Evolutionary conservation across 1,140 invertebrate genomes (phyloP), one percentile per base, ranked within the genome.

Genomic region (Scaptomyza hsui): DNA sequence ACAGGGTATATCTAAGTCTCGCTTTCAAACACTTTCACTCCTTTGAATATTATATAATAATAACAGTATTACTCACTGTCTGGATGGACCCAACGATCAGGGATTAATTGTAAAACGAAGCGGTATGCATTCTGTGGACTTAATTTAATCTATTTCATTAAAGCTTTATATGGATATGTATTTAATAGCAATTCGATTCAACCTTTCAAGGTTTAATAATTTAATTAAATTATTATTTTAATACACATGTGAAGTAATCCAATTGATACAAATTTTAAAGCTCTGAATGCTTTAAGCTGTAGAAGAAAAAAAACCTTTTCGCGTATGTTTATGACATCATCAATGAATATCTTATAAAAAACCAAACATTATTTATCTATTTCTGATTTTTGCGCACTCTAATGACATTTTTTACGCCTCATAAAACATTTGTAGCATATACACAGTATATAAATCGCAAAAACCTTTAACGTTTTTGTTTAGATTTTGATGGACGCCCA

Each of bases 141-240:
- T 77, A 62, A 82, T 81, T 81, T 55, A 80, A 86, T 85, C 64
- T 76, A 70, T 73, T 76, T 80, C 64, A 70, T 77, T 80, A 70
- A 78, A 81, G 63, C 60, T 62, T 79, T 62, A 35, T 56, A 53
- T 74, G 65, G 63, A 82, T 60, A 48, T 64, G 78, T 85, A 80
- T 83, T 83, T 80, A 80, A 83, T 86, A 76, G 72, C 51, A 64
- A 32, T 48, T 44, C 29, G 10, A 45, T 53, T 18, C 19, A 3
- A 35, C 29, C 29, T 2, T 32, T 32, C 24, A 18, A n/a, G n/a
- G 3, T 10, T n/a, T 7, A n/a, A n/a, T 0, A 45, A n/a, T 6
- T 13, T 26, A 26, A 15, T 13, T 9, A 26, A 15, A 26, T 7
- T 24, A 9, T 9, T 24, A 15, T 47, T 47, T 45, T 4, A 35